Conservation (phyloP, 2,888 invertebrate genomes). For the Philonicus albiceps region DNA sequence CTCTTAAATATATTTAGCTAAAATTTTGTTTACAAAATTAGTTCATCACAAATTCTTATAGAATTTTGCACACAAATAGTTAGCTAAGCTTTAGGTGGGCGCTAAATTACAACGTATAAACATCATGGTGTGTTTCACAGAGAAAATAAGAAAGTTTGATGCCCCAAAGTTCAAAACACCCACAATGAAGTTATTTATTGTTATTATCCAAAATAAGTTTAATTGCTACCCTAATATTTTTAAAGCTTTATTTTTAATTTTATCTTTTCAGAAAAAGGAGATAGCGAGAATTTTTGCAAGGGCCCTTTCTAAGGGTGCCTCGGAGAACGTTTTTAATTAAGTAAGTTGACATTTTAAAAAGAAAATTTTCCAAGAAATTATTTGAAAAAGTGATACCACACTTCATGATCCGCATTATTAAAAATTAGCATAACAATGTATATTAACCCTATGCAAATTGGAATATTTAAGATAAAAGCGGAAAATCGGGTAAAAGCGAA, state of each 20-base stretch:
- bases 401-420: not conserved
- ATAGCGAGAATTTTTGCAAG: conserved; percentile 48
- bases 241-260: not conserved
- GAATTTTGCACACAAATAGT: not conserved
- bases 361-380: not conserved
- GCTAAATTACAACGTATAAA: not conserved
- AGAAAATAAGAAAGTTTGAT: not conserved
- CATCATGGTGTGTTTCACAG: not conserved
- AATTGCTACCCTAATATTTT: not conserved
- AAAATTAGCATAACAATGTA: not conserved
- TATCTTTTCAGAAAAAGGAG: conserved; percentile 49
- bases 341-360: not conserved
- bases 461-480: not conserved
- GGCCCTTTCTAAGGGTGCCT: conserved; percentile 51
- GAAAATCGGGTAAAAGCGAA: not conserved
- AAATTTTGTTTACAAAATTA: too few species aligned
- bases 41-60: not conserved
- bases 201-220: not conserved
- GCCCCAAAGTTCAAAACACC: not conserved
- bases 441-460: not conserved
- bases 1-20: too few species aligned
- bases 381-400: not conserved
- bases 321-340: conserved; percentile 47
- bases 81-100: not conserved
- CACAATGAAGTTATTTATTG: not conserved